phyloP scores from a whole-genome alignment of 2,888 invertebrate genomes.

The Itoplectis maculator region DNA sequence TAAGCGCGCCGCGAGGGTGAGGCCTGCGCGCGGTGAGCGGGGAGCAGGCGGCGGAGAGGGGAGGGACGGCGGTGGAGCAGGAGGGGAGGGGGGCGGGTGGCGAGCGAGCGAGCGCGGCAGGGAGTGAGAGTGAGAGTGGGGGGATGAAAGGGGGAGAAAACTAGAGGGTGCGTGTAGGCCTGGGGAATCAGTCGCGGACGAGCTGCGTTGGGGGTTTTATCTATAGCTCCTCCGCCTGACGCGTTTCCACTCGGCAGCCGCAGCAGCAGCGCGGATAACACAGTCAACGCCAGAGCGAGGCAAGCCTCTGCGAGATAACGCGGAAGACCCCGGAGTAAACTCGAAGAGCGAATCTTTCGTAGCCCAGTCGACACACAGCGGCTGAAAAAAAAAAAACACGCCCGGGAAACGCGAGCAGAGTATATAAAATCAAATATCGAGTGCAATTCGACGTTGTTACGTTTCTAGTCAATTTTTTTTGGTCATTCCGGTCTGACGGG shows the following conservation, averaged over 20 bases:
- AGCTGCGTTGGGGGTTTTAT: conserved; percentile 84
- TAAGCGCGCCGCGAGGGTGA: conserved; percentile 63
- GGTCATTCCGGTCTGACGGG: conserved; percentile 1
- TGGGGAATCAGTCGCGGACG: conserved; percentile 84
- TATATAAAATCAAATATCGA: too few species aligned
- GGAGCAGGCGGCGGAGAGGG: conserved; percentile 14
- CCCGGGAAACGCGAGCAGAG: too few species aligned
- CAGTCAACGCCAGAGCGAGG: too few species aligned
- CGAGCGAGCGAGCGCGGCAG: conserved; percentile 68
- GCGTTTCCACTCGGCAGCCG: conserved; percentile 59
- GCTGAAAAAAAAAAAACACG: too few species aligned
- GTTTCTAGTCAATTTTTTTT: too few species aligned
- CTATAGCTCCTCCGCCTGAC: conserved; percentile 78
- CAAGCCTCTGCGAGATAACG: too few species aligned
- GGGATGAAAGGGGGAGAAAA: conserved; percentile 81
- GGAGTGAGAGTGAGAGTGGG: conserved; percentile 71
- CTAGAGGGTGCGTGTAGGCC: conserved; percentile 84
- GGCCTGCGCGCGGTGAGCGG: conserved; percentile 65
- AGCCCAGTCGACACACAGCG: too few species aligned
- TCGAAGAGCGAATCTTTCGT: too few species aligned
- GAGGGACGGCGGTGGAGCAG: conserved; percentile 21
- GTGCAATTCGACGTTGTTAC: too few species aligned
- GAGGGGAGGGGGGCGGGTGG: conserved; percentile 34
- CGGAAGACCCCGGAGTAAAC: too few species aligned
- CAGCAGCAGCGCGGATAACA: conserved; percentile 13